Percentiles rank a stretch among this genome's conserved stretches.
Evolutionary conservation across 1,140 invertebrate genomes (phyloP).

Genomic region (Oncopodura yosiiana): DNA sequence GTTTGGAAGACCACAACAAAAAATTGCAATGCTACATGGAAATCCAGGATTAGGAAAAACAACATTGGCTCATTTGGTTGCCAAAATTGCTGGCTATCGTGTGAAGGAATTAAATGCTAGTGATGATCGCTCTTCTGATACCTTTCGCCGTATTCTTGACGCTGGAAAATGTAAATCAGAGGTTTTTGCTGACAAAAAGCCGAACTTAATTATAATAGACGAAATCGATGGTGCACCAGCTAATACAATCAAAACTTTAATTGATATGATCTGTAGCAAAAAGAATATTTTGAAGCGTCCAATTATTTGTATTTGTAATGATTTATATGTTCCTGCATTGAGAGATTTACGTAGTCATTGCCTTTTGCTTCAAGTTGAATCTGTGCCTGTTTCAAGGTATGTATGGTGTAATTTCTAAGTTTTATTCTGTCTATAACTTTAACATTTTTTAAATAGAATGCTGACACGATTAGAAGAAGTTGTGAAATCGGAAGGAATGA

Average conservation of each 20-base stretch:
- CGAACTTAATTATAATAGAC: slow-evolving; percentile 91
- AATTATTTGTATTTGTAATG: slow-evolving; percentile 94
- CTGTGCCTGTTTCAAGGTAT: slow-evolving; percentile 46
- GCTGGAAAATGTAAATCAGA: slow-evolving; percentile 83
- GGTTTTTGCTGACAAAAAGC: slow-evolving; percentile 62
- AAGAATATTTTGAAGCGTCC: slow-evolving; percentile 58
- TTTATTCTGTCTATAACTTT: no score
- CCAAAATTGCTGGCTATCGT: slow-evolving; percentile 75
- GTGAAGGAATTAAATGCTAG: slow-evolving; percentile 81
- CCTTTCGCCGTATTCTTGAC: slow-evolving; percentile 65
- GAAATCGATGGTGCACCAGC: slow-evolving; percentile 87
- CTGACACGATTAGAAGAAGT: slow-evolving; percentile 59
- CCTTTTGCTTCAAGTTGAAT: slow-evolving; percentile 62
- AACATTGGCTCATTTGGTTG: slow-evolving; percentile 82
- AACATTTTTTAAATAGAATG: no score
- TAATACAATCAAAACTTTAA: no score
- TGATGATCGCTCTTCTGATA: slow-evolving; percentile 78
- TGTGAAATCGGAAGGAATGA: slow-evolving; percentile 53
- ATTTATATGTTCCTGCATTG: slow-evolving; percentile 76
- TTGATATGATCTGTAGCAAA: no score
- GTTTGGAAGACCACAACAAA: slow-evolving; percentile 54
- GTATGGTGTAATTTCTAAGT: no score
- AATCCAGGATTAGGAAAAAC: slow-evolving; percentile 71
- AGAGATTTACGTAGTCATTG: slow-evolving; percentile 59
- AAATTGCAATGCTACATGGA: slow-evolving; percentile 64